These are phyloP conservation scores for Amphimedon queenslandica DNA, from an alignment of 37 sponge, comb jelly and placozoan genomes.

Conservation along the genomic window DNA sequence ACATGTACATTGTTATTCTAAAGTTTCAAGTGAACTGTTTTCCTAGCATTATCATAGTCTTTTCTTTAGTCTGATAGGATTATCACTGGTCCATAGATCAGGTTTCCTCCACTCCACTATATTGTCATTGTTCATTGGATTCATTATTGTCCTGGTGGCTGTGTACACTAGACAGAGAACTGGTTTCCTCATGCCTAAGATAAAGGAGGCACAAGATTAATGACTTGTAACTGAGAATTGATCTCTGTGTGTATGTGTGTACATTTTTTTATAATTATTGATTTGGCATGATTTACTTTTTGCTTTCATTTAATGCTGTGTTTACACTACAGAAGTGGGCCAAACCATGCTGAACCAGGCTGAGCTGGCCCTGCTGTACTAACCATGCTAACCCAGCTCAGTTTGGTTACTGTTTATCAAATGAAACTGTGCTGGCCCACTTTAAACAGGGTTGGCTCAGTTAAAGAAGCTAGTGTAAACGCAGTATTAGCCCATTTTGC, in stretches of 20 bases:
- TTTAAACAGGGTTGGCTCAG: too few species aligned
- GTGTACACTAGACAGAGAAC: constrained; percentile 62
- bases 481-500: too few species aligned
- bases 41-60: too few species aligned
- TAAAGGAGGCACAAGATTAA: constrained; percentile 30
- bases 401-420: not conserved
- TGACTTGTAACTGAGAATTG: not conserved
- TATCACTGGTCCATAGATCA: constrained; percentile 30
- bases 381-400: too few species aligned
- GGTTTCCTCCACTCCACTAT: constrained; percentile 65
- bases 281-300: not conserved
- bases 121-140: constrained; percentile 54
- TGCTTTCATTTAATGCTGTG: not conserved
- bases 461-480: too few species aligned
- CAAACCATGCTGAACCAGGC: too few species aligned
- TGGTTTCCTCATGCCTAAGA: constrained; percentile 15
- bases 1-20: not conserved
- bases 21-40: not conserved
- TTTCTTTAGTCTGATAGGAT: constrained; percentile 43
- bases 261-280: too few species aligned
- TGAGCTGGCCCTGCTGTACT: too few species aligned
- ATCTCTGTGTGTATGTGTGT: too few species aligned
- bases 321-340: not conserved
- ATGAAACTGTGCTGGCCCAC: too few species aligned
- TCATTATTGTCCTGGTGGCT: constrained; percentile 53